A percentile compares a stretch with the other conserved stretches of the same genome.
Conservation (phyloP, 2,113 vertebrate genomes). For the Gallinago paraguaiae region DNA sequence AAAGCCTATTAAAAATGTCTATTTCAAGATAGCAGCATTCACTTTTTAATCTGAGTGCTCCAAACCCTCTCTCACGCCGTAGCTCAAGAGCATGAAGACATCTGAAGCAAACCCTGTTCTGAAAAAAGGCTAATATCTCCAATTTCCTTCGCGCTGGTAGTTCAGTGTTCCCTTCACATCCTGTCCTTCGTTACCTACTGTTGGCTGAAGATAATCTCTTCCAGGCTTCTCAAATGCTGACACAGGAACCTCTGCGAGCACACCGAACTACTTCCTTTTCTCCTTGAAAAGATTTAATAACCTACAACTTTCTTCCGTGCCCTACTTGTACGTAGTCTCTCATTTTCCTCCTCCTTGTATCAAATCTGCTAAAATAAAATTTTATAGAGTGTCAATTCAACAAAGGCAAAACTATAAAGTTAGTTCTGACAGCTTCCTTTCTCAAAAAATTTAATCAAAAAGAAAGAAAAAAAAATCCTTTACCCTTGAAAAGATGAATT, state of each 20-base stretch:
- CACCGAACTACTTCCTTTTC: conserved; percentile 22
- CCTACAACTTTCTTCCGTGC: conserved; percentile 5
- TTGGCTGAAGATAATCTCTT: conserved; percentile 43
- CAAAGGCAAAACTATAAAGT: conserved; percentile 36
- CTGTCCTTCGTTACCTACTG: conserved; percentile 27
- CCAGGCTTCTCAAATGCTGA: conserved; percentile 46
- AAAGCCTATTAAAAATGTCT: background rate
- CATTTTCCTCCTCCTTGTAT: background rate
- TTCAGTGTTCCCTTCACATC: background rate
- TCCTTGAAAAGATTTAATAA: conserved; percentile 41
- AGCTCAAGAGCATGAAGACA: background rate
- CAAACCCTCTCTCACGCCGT: background rate
- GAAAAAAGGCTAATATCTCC: background rate
- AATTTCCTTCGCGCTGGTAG: background rate
- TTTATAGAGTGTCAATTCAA: conserved; percentile 32
- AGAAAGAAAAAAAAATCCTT: background rate
- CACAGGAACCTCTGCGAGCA: conserved; percentile 29
- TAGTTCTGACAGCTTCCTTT: conserved; percentile 16
- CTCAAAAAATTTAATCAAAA: conserved; percentile 30
- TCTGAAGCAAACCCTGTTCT: background rate
- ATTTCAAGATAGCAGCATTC: background rate
- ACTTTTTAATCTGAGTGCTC: background rate
- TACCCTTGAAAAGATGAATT: conserved; percentile 54
- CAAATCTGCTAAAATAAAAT: conserved; percentile 30
- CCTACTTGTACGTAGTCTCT: background rate